Conservation (phyloP, 2,797 vertebrate genomes). For the Botia kubotai region DNA sequence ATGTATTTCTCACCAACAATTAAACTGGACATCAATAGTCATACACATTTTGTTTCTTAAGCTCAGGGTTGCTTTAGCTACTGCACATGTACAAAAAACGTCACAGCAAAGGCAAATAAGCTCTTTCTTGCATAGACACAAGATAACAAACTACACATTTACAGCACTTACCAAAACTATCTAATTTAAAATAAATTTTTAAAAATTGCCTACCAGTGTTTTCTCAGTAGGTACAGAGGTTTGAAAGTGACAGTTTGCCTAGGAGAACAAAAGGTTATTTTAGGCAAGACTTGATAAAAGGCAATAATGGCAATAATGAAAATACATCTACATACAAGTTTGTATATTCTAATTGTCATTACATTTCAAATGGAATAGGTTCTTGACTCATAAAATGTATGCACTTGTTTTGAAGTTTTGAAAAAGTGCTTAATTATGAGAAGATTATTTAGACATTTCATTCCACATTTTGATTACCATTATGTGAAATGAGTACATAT, state of each 20-base stretch:
- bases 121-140: no score
- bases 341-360: no score
- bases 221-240: slow-evolving; percentile 53
- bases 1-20: no score
- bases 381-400: background rate
- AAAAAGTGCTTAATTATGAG: background rate
- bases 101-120: no score
- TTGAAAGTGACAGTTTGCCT: slow-evolving; percentile 72
- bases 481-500: background rate
- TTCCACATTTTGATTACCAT: background rate
- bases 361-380: no score
- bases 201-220: slow-evolving; percentile 54
- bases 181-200: background rate
- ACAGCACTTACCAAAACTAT: no score
- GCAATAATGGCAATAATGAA: no score
- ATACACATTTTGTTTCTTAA: no score
- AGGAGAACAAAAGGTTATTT: slow-evolving; percentile 41
- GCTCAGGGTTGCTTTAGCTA: no score
- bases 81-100: no score
- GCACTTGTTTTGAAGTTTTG: background rate
- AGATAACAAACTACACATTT: no score
- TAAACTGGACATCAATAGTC: no score
- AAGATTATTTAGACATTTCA: background rate
- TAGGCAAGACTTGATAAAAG: background rate
- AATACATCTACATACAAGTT: background rate